phyloP scores from a whole-genome alignment of 2,888 invertebrate species.

The Emesis russula region DNA sequence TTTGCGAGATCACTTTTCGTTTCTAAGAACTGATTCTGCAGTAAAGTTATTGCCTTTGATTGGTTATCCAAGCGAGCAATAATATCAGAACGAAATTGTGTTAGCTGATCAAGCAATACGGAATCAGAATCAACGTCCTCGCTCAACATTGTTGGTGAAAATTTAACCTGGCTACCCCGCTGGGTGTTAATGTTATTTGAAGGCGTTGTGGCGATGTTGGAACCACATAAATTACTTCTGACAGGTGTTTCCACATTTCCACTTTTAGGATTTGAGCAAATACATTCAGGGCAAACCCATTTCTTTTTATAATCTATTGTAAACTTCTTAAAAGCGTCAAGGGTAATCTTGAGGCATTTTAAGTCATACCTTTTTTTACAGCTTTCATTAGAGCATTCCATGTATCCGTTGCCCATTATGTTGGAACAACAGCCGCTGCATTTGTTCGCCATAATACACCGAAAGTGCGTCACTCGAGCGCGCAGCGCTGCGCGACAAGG shows the following conservation, averaged over 20 bases:
- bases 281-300: slow-evolving; percentile 40
- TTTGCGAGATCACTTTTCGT: background rate
- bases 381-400: slow-evolving; percentile 37
- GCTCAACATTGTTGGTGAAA: background rate
- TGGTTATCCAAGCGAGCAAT: background rate
- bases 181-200: background rate
- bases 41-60: background rate
- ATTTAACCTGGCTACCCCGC: background rate
- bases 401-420: slow-evolving; percentile 14
- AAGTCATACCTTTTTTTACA: slow-evolving; percentile 35
- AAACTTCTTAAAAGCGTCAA: slow-evolving; percentile 31
- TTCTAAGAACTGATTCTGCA: background rate
- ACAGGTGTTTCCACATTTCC: slow-evolving; percentile 31
- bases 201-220: background rate
- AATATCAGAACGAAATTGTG: background rate
- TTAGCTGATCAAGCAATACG: background rate
- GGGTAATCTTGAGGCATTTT: slow-evolving; percentile 39
- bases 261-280: slow-evolving; percentile 30
- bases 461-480: background rate
- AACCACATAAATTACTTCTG: background rate
- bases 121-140: background rate
- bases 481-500: slow-evolving; percentile 21
- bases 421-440: slow-evolving; percentile 38
- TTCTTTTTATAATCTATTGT: slow-evolving; percentile 30
- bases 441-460: slow-evolving; percentile 34